Percentiles rank a stretch among this genome's conserved stretches.
Conservation (phyloP, 2,113 vertebrate genomes). For the Noturus placidus region DNA sequence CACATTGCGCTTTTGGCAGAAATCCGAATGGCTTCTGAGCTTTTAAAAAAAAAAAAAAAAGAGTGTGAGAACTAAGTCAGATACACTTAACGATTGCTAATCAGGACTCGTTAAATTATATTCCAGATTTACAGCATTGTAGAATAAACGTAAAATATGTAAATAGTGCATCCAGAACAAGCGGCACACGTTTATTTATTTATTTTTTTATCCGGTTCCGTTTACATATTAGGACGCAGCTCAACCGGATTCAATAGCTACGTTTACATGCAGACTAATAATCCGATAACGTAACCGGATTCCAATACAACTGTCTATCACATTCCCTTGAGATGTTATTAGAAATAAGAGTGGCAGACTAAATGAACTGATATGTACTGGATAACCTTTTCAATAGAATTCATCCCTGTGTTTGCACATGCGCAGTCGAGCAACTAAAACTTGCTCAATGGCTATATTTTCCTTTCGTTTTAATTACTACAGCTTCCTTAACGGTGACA, state of each 20-base stretch:
- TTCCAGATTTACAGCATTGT: slow-evolving; percentile 52
- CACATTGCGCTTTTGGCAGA: slow-evolving; percentile 16
- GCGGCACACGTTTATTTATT: slow-evolving; percentile 7
- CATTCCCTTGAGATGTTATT: not conserved
- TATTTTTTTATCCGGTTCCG: no score
- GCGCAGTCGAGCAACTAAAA: not conserved
- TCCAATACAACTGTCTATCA: not conserved
- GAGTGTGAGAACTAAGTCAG: not conserved
- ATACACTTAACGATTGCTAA: not conserved
- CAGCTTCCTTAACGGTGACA: not conserved
- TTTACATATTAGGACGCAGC: not conserved
- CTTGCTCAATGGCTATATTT: no score
- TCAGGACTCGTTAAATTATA: slow-evolving; percentile 19
- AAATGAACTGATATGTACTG: not conserved
- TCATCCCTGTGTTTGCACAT: not conserved
- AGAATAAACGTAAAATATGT: slow-evolving; percentile 52
- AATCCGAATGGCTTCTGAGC: slow-evolving; percentile 13
- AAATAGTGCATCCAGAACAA: slow-evolving; percentile 27
- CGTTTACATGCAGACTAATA: not conserved
- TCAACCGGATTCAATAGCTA: not conserved
- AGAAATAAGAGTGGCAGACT: not conserved
- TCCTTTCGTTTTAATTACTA: not conserved
- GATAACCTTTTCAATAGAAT: not conserved
- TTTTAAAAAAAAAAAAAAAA: not conserved
- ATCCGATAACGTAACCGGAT: not conserved